phyloP scores from a whole-genome alignment of 2,113 vertebrate genomes.

The Calyptomena viridis region DNA sequence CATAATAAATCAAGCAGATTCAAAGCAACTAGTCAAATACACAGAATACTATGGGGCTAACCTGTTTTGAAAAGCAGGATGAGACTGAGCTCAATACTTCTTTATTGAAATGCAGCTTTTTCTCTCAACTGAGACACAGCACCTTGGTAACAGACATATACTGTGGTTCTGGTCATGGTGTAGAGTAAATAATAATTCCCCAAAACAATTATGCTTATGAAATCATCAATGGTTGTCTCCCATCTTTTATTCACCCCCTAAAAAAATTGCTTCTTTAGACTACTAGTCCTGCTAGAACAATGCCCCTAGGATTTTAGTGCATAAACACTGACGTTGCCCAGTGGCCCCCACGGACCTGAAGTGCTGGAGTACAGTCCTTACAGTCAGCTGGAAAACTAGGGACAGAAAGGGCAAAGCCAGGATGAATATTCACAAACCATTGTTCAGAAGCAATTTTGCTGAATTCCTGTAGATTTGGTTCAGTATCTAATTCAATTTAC shows the following conservation, averaged over 20 bases:
- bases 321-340: neutral
- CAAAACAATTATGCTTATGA: neutral
- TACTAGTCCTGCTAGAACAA: neutral
- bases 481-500: neutral
- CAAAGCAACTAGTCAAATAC: neutral
- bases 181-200: neutral
- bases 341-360: neutral
- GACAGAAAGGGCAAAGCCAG: neutral
- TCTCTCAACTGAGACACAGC: neutral
- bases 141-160: neutral
- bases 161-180: neutral
- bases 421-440: neutral
- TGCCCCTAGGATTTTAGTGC: neutral
- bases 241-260: neutral
- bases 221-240: neutral
- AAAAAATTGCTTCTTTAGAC: neutral
- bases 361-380: neutral
- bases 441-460: neutral
- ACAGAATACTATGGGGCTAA: neutral
- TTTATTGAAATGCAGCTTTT: neutral
- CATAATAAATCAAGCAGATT: neutral
- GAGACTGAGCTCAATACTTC: neutral
- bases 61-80: neutral
- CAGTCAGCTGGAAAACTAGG: neutral
- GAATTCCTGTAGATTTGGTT: neutral